Base-by-base conservation (phyloP, 2,797 vertebrate genomes). In the Enteromius unitaeniatus region DNA sequence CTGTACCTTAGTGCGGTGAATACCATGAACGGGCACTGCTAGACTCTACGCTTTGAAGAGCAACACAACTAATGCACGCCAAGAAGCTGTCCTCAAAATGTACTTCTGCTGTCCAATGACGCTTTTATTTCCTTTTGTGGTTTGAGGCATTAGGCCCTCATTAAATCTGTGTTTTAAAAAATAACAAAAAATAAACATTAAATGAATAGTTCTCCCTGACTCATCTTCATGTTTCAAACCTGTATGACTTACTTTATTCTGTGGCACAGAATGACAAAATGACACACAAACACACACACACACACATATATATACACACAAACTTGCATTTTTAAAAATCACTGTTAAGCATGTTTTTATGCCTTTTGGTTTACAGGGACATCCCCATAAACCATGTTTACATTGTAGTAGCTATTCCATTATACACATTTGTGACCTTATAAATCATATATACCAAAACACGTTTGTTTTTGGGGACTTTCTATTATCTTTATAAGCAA, bases 81-180 rank as follows among this genome's bases (percentile, higher is more conserved):
- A 45, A 60, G 19, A 58, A 67, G 34, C 37, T 26, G n/a, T 74
- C 60, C 40, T 40, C 42, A 51, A 40, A 85, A 62, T 83, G 77
- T 79, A 26, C 53, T 23, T 42, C 55, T 82, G 23, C 75, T 42
- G 79, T 89, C 87, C 90, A 85, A 72, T 90, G 89, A 91, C 90
- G 88, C 91, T 91, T 88, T 60, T 80, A 86, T 87, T 83, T 11
- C 79, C 40, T 81, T 1, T 82, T 74, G 77, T 89, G 86, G 89
- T 26, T n/a, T 34, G 34, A 87, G 90, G 88, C 88, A 89, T 90
- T 89, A 89, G 88, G 87, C 87, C 82, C 69, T 26, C 10, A 69
- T 23, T 62, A 62, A 28, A 14, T 49, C 42, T 3, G 10, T 6
- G 31, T 49, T 31, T 78, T 47, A 65, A n/a, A 78, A 9, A 6